phyloP scores from a whole-genome alignment of 1,140 invertebrate genomes.

The Drosophila ercepeae region DNA sequence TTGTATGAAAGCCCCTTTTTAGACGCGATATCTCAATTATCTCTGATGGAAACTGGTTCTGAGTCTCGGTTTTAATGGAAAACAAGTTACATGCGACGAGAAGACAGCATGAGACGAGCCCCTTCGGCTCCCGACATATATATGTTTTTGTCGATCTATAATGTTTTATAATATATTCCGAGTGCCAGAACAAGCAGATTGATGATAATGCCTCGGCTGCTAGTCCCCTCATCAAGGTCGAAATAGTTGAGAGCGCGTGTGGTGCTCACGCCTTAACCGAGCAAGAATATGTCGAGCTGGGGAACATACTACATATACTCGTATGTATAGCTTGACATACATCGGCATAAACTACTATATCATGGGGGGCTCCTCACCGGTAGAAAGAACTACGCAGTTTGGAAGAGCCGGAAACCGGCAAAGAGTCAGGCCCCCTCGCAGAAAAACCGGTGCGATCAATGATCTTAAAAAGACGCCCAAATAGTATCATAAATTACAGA shows the following conservation, averaged over 20 bases:
- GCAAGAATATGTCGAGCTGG: slow-evolving; percentile 18
- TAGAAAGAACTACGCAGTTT: slow-evolving; percentile 33
- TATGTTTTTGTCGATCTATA: not conserved
- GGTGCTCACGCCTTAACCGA: slow-evolving; percentile 35
- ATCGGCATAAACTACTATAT: slow-evolving; percentile 23
- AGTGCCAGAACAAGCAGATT: slow-evolving; percentile 15
- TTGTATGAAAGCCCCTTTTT: no score
- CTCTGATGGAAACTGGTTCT: slow-evolving; percentile 22
- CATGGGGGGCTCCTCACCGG: slow-evolving; percentile 1
- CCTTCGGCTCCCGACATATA: slow-evolving; percentile 25
- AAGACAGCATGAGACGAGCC: slow-evolving; percentile 61
- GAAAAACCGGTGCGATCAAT: slow-evolving; percentile 38
- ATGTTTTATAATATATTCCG: slow-evolving; percentile 19
- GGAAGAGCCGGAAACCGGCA: slow-evolving; percentile 27
- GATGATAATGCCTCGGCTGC: slow-evolving; percentile 32
- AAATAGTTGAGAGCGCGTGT: slow-evolving; percentile 69
- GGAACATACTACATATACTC: slow-evolving; percentile 1
- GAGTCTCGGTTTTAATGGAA: slow-evolving; percentile 11
- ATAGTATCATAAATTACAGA: slow-evolving; percentile 27
- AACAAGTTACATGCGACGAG: slow-evolving; percentile 24
- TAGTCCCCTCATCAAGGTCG: slow-evolving; percentile 68
- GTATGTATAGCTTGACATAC: slow-evolving; percentile 15
- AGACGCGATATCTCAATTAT: not conserved
- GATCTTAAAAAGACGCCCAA: slow-evolving; percentile 13
- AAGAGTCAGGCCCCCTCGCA: slow-evolving; percentile 31